Base-by-base conservation (phyloP, 2,888 invertebrate genomes). In the Choristoneura rosaceana region DNA sequence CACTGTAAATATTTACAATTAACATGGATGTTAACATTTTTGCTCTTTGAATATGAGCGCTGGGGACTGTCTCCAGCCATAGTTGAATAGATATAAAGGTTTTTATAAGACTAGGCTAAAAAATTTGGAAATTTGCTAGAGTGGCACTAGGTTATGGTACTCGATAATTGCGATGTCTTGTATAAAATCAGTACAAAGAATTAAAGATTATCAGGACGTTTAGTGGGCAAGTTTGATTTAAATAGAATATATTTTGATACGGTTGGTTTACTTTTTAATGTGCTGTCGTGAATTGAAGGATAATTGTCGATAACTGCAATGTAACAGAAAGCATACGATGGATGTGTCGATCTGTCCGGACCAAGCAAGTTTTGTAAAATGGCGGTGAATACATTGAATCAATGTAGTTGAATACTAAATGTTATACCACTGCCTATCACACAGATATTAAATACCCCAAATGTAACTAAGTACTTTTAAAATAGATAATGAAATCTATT, bases 131-230 rank as follows among this genome's bases (percentile, higher is more conserved):
- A 86, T 79, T 85, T 86, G 83, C 78, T 82, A 82, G 77, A 84
- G 78, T 82, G 68, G 69, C 52, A 61, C 61, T 75, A 73, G 70
- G 68, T 60, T 73, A 69, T 17, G 71, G 63, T 66, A 73, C 34
- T 86, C 81, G 79, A 82, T 84, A 85, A 87, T 83, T 85, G 85
- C 83, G 81, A 86, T 87, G 88, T 87, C 87, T 88, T 92, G 89
- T 92, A 91, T 90, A 92, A 71, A 73, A 73, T 93, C 90, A 93
- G 93, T 93, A 93, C 93, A 93, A 93, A 92, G 87, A 88, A 86
- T 88, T 86, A 86, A 82, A 83, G 61, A 66, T 71, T 76, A 76
- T 79, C 75, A 76, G 58, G 75, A 67, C 60, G 69, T 71, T 74
- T 69, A 75, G 84, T 84, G 83, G 76, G 86, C 74, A 79, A 83